Conservation (phyloP, 1,140 invertebrate genomes). For the Protaetia brevitarsis region DNA sequence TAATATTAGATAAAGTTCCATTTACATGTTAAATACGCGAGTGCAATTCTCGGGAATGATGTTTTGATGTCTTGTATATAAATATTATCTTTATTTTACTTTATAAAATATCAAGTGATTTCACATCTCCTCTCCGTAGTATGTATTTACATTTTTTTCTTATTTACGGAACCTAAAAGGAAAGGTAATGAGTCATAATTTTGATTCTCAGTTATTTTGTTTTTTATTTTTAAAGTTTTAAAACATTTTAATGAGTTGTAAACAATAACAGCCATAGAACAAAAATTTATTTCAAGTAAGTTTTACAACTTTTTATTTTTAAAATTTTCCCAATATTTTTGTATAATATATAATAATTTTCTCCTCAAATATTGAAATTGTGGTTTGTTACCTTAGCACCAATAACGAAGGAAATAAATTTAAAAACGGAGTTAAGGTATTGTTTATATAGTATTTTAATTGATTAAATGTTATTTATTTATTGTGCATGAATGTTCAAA, state of each 20-base stretch:
- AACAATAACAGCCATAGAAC: neutral
- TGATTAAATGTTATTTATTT: conserved; percentile 22
- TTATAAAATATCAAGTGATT: neutral
- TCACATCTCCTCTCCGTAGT: neutral
- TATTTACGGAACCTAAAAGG: too few species aligned
- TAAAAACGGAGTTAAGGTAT: conserved; percentile 10
- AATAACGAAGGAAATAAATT: too few species aligned
- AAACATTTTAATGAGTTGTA: too few species aligned
- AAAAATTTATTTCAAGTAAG: neutral
- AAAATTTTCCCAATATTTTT: too few species aligned
- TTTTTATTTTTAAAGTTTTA: too few species aligned
- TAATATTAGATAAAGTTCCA: neutral
- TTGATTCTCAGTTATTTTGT: too few species aligned
- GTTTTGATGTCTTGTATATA: neutral
- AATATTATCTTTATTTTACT: neutral
- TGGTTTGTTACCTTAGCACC: too few species aligned
- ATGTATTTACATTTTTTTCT: too few species aligned
- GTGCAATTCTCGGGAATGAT: neutral
- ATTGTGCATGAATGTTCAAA: conserved; percentile 13
- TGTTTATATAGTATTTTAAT: conserved; percentile 21
- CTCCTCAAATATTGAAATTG: too few species aligned
- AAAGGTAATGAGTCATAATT: too few species aligned
- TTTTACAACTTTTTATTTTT: neutral
- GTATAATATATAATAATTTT: too few species aligned
- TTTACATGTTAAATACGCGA: neutral